Conservation (phyloP, 2,888 invertebrate species). For the Drosophila tripunctata region DNA sequence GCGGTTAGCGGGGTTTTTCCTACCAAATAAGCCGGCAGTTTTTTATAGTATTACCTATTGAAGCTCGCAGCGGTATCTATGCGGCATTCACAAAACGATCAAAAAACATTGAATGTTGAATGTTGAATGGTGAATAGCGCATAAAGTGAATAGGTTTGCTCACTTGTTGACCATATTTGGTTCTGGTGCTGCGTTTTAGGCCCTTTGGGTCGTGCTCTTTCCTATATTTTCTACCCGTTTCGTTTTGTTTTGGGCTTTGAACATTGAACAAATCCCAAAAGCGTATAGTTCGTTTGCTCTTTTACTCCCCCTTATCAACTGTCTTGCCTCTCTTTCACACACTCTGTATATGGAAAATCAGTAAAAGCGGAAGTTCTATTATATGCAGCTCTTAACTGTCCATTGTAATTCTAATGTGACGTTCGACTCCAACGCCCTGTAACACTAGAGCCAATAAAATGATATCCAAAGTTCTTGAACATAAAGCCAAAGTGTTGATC, state of each 20-base stretch:
- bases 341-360: conserved; percentile 39
- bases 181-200: conserved; percentile 1
- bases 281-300: conserved; percentile 1
- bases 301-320: no score
- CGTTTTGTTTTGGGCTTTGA: conserved; percentile 22
- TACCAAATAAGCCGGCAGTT: conserved; percentile 54
- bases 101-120: conserved; percentile 35
- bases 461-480: conserved; percentile 43
- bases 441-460: conserved; percentile 46
- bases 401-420: conserved; percentile 70
- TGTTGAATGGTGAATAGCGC: conserved; percentile 22
- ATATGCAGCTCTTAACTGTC: conserved; percentile 45
- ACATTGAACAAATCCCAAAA: conserved; percentile 42
- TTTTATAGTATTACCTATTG: conserved; percentile 40
- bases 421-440: conserved; percentile 31
- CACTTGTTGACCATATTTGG: conserved; percentile 57
- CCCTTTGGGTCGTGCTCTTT: conserved; percentile 38
- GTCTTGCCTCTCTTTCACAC: background rate
- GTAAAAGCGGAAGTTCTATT: conserved; percentile 66
- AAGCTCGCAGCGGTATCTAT: conserved; percentile 25
- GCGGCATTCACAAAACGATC: conserved; percentile 42
- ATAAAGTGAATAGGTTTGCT: conserved; percentile 7
- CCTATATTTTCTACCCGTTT: no score
- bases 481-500: conserved; percentile 41
- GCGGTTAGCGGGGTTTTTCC: conserved; percentile 35